A percentile compares a stretch with the other conserved stretches of the same genome.
These are phyloP conservation scores for Drosophila aff. DNA, from an alignment of 1,140 invertebrate species.

Conservation along the genomic window DNA sequence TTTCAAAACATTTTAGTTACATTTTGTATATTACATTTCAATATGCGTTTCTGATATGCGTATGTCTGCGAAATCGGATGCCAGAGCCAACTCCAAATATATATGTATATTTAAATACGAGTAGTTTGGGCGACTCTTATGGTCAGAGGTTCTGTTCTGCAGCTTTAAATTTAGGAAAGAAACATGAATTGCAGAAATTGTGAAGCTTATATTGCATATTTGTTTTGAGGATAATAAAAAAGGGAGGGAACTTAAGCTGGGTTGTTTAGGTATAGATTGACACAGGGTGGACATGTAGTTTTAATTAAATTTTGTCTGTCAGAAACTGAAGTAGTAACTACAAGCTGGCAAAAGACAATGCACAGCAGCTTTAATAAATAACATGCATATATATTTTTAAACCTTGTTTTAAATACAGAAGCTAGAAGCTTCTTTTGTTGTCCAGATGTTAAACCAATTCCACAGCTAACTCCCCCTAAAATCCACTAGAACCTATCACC, in stretches of 20 bases:
- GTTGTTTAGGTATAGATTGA: neutral
- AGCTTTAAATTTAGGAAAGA: constrained; percentile 4
- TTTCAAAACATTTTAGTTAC: constrained; percentile 79
- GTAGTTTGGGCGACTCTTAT: neutral
- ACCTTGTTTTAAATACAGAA: neutral
- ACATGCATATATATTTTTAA: neutral
- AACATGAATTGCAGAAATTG: constrained; percentile 1
- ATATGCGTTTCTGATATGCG: constrained; percentile 71
- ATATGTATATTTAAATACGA: neutral
- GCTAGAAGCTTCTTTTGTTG: too few species aligned
- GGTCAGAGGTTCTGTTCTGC: constrained; percentile 2
- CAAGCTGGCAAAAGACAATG: neutral
- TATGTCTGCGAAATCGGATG: constrained; percentile 50
- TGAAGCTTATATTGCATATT: constrained; percentile 2
- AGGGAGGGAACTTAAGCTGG: neutral
- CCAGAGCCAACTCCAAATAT: constrained; percentile 34
- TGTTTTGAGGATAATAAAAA: neutral
- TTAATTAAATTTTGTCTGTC: constrained; percentile 2
- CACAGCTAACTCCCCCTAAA: too few species aligned
- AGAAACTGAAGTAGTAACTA: neutral
- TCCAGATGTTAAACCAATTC: too few species aligned
- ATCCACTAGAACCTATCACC: too few species aligned
- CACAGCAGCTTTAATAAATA: neutral
- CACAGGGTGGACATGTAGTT: neutral
- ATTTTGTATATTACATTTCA: constrained; percentile 78